These are phyloP conservation scores for Riptortus pedestris DNA, from an alignment of 1,140 invertebrate species.

Conservation along the genomic window DNA sequence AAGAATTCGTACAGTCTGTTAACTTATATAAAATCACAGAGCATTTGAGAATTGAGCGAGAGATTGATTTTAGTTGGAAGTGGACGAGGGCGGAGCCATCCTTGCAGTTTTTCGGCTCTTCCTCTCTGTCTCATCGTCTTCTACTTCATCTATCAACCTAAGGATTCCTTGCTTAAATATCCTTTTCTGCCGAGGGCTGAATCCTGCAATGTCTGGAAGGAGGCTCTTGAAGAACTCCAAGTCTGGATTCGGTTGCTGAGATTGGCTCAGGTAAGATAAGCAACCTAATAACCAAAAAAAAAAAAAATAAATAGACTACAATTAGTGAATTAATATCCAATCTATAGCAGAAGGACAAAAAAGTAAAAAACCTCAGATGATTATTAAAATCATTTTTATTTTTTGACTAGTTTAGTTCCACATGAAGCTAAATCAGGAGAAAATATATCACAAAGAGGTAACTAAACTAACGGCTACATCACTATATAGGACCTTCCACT, in stretches of 20 bases:
- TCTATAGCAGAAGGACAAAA: too few relatives aligned
- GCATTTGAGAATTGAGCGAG: not conserved
- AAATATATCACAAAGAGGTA: too few relatives aligned
- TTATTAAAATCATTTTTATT: too few relatives aligned
- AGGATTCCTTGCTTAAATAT: conserved; percentile 13
- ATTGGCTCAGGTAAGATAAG: not conserved
- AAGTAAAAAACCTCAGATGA: too few relatives aligned
- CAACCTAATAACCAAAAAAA: not conserved
- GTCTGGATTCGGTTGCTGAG: conserved; percentile 7
- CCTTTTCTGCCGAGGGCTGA: conserved; percentile 12
- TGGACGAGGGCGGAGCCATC: not conserved
- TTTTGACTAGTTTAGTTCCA: too few relatives aligned
- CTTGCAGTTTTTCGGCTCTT: conserved; percentile 1
- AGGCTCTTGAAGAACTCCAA: conserved; percentile 18
- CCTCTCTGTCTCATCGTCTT: conserved; percentile 2
- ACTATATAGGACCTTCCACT: too few relatives aligned
- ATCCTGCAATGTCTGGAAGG: conserved; percentile 14
- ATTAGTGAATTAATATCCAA: too few relatives aligned
- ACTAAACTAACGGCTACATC: too few relatives aligned
- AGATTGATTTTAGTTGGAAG: not conserved
- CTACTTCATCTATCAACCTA: conserved; percentile 1
- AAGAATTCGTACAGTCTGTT: too few relatives aligned
- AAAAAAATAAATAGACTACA: too few relatives aligned
- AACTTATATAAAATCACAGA: conserved; percentile 11
- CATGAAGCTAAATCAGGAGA: too few relatives aligned